Evolutionary conservation across 2,888 invertebrate genomes (phyloP).

Genomic region (Hyalella azteca): DNA sequence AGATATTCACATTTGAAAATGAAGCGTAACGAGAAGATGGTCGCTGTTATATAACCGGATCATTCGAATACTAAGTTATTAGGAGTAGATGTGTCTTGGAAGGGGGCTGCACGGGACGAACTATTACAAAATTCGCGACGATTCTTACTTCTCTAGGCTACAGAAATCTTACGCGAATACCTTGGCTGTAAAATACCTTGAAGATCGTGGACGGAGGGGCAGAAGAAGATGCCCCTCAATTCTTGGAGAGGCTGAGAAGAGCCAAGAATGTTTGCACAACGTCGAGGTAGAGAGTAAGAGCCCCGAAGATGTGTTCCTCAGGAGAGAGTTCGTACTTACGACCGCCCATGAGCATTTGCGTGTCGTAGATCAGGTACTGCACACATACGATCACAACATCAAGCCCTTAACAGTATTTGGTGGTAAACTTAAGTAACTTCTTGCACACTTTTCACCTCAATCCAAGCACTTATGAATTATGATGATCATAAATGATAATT

Average conservation of each 20-base stretch:
- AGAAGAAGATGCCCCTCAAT: background rate
- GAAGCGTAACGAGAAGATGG: no score
- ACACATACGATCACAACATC: background rate
- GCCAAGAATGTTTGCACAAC: conserved; percentile 70
- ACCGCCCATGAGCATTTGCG: conserved; percentile 73
- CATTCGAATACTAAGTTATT: no score
- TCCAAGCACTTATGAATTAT: no score
- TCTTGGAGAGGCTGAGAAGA: conserved; percentile 62
- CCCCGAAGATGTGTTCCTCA: conserved; percentile 72
- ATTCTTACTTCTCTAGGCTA: background rate
- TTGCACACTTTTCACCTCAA: no score
- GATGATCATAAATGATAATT: no score
- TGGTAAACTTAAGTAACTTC: background rate
- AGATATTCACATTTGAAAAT: no score
- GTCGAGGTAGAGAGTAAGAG: conserved; percentile 71
- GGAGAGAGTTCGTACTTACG: conserved; percentile 69
- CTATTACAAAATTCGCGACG: no score
- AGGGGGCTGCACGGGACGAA: no score
- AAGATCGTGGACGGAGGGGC: background rate
- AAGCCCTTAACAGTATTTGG: background rate
- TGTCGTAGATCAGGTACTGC: conserved; percentile 70
- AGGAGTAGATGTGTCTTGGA: no score
- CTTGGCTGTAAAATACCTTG: background rate
- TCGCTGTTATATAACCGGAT: no score
- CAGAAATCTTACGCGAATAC: background rate